Percentiles rank a stretch among this genome's conserved stretches.
Evolutionary conservation across 2,888 invertebrate species (phyloP).

Genomic region (Drosophila subquinaria): DNA sequence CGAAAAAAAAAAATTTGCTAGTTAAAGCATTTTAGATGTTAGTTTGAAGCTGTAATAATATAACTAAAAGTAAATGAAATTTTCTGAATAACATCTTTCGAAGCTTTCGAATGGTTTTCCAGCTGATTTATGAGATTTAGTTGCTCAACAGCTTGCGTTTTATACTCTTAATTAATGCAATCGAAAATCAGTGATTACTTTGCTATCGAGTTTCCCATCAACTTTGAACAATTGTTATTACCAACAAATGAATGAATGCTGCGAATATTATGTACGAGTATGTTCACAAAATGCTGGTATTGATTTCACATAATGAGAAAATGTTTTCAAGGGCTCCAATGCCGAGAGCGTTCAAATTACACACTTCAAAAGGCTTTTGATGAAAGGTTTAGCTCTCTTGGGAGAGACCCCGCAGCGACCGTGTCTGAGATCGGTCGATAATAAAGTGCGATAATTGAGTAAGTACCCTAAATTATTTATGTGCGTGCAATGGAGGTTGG

Average conservation of each 20-base stretch:
- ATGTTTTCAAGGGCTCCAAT: conserved; percentile 50
- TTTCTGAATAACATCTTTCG: background rate
- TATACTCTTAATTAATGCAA: conserved; percentile 18
- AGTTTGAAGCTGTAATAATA: background rate
- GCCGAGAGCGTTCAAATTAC: conserved; percentile 37
- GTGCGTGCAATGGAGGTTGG: conserved; percentile 30
- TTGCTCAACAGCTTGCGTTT: conserved; percentile 1
- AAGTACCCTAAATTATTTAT: conserved; percentile 45
- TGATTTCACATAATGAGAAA: conserved; percentile 65
- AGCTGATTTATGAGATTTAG: background rate
- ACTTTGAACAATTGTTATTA: conserved; percentile 29
- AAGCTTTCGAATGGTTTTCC: background rate
- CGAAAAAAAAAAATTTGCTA: background rate
- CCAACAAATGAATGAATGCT: conserved; percentile 27
- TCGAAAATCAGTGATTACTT: conserved; percentile 21
- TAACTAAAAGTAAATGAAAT: background rate
- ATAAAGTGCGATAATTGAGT: conserved; percentile 51
- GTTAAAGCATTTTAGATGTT: background rate
- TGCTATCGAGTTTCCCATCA: conserved; percentile 42
- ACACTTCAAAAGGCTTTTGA: conserved; percentile 55
- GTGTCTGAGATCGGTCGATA: conserved; percentile 39
- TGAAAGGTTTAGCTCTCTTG: conserved; percentile 42
- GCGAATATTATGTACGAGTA: conserved; percentile 11
- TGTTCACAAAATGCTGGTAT: conserved; percentile 64
- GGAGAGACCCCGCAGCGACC: conserved; percentile 48